Evolutionary conservation across 2,888 invertebrate genomes (phyloP), one percentile per base, ranked within the genome.

Genomic region (Phragmatobia fuliginosa): DNA sequence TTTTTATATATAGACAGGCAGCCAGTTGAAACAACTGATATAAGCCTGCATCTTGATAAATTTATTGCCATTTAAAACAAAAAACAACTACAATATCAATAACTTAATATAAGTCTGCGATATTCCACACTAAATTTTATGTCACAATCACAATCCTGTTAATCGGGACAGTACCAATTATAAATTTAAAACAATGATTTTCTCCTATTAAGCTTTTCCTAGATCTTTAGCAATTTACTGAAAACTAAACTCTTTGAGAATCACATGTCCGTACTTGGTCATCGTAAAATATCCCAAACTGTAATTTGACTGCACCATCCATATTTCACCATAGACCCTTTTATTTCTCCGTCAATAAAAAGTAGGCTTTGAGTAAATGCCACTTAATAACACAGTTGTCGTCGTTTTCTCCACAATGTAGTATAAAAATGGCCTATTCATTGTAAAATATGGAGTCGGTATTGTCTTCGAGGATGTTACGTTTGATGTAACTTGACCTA

Each of bases 401-500:
- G 96, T 96, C 5, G 93, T 83, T 87, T 96, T 97, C 83, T 97
- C 97, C 78, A 97, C 95, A 41, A 97, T 96, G 81, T 97, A 95
- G 88, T 96, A 97, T 2, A 96, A 92, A 80, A 97, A 97, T 0
- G 97, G 97, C 75, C 95, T 94, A 83, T 97, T 97, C 0, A 96
- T 96, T 73, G 93, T 90, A 82, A 97, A 96, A 75, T 93, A 95
- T 0, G 97, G 96, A 7, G 97, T 95, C 0, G 95, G 92, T 69
- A 95, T 94, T 79, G 96, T 96, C 72, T 96, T 95, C 1, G 92
- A 85, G 74, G 96, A 91, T 62, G 85, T 88, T 2, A 93, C 93
- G 11, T 90, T 86, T 0, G 97, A 95, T 0, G 95, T 95, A 0
- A 96, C 97, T 0, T 97, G 97, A 6, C 97, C 97, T 72, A 97